A percentile compares a stretch with the other conserved stretches of the same genome.
Conservation (phyloP, 2,113 vertebrate species). For the Pterocles orientalis region DNA sequence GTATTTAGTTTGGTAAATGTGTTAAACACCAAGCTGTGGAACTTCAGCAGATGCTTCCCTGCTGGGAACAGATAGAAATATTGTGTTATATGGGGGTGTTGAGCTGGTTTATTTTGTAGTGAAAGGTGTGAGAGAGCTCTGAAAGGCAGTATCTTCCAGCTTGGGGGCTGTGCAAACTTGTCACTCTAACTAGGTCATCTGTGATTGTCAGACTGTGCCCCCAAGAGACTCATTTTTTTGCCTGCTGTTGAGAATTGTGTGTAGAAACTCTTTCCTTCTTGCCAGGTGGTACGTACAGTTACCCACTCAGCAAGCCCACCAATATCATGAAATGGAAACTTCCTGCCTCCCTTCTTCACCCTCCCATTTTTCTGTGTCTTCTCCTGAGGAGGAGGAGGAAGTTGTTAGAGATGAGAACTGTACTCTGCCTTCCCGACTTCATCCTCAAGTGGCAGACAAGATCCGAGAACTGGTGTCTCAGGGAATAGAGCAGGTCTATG, state of each 20-base stretch:
- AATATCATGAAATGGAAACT: slow-evolving; percentile 82
- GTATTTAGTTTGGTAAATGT: neutral
- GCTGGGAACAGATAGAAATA: neutral
- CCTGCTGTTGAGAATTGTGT: neutral
- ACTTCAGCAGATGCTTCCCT: neutral
- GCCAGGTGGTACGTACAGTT: slow-evolving; percentile 86
- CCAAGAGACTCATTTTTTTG: neutral
- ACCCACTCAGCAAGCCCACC: slow-evolving; percentile 86
- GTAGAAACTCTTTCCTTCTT: slow-evolving; percentile 42
- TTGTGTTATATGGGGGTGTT: neutral
- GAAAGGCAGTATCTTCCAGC: neutral
- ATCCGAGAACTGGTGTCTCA: slow-evolving; percentile 84
- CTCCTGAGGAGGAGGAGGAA: slow-evolving; percentile 78
- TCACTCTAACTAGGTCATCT: neutral
- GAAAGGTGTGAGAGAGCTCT: neutral
- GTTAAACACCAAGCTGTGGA: neutral
- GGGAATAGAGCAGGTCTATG: slow-evolving; percentile 84
- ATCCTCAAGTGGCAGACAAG: slow-evolving; percentile 85
- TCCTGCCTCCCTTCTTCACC: slow-evolving; percentile 74
- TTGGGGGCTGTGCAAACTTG: neutral
- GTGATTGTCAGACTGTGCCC: neutral
- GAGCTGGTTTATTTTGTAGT: neutral
- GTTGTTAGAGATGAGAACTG: slow-evolving; percentile 74
- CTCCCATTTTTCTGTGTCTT: slow-evolving; percentile 62
- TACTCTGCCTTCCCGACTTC: slow-evolving; percentile 80